phyloP scores from a whole-genome alignment of 92 coral and sea anemone genomes.

The Isaurus tuberculatus region DNA sequence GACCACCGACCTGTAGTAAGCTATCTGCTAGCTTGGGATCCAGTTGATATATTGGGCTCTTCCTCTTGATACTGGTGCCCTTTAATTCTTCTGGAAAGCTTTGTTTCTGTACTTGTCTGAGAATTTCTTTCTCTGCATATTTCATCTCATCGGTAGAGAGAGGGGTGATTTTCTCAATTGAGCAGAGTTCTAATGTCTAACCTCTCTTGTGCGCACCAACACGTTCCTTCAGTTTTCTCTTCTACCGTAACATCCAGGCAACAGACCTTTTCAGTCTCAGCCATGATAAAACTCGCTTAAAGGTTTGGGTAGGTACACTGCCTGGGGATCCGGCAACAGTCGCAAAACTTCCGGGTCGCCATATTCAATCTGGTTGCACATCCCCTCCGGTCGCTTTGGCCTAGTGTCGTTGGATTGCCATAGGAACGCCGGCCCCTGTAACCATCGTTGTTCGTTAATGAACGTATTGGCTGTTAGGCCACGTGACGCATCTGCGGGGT shows the following conservation, averaged over 20 bases:
- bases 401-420: constrained; percentile 24
- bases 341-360: constrained; percentile 46
- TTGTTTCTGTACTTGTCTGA: constrained; percentile 29
- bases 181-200: neutral
- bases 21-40: constrained; percentile 3
- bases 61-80: neutral
- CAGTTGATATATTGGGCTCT: constrained; percentile 20
- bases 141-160: constrained; percentile 19
- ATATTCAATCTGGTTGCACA: constrained; percentile 25
- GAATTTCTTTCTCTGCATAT: constrained; percentile 28
- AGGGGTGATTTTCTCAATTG: neutral
- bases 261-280: constrained; percentile 37
- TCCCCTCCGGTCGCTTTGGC: constrained; percentile 22
- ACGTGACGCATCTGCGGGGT: constrained; percentile 36
- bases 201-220: neutral
- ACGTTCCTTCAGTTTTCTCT: neutral
- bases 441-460: constrained; percentile 15
- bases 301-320: neutral
- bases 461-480: constrained; percentile 24
- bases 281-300: constrained; percentile 42
- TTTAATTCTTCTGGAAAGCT: constrained; percentile 33
- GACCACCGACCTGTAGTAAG: constrained; percentile 25
- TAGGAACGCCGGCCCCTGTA: constrained; percentile 28
- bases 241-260: constrained; percentile 47
- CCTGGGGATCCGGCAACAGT: neutral